Conservation (phyloP, 1,140 invertebrate species). For the Littorina saxatilis region DNA sequence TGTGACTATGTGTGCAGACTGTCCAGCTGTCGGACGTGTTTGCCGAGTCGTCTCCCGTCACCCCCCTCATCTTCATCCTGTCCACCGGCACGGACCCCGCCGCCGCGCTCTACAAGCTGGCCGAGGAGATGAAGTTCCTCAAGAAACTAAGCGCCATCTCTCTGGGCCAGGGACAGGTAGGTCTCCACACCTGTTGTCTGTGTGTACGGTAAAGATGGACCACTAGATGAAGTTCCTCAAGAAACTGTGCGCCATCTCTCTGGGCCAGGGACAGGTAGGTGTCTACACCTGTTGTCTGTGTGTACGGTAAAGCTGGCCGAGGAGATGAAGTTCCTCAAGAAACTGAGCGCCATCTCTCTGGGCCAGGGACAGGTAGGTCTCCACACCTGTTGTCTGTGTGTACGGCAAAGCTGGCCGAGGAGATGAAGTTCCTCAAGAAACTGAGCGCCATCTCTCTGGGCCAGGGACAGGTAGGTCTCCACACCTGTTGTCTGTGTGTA, state of each 20-base stretch:
- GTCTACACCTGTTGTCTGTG: not conserved
- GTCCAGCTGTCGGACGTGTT: conserved; percentile 73
- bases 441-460: conserved; percentile 75
- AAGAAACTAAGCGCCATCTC: conserved; percentile 76
- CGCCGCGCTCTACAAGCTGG: conserved; percentile 76
- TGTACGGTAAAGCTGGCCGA: conserved; percentile 70
- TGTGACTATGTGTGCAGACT: conserved; percentile 54
- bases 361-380: conserved; percentile 75
- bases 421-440: conserved; percentile 76
- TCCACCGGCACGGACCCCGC: conserved; percentile 76
- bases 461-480: conserved; percentile 73
- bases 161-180: conserved; percentile 76
- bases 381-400: not conserved
- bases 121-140: conserved; percentile 76
- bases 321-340: conserved; percentile 76
- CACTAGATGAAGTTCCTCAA: conserved; percentile 76
- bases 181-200: not conserved
- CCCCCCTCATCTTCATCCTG: conserved; percentile 76
- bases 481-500: not conserved
- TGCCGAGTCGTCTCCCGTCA: conserved; percentile 75
- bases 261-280: conserved; percentile 76
- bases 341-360: conserved; percentile 74
- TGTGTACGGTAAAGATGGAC: conserved; percentile 53
- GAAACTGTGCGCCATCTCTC: conserved; percentile 74
- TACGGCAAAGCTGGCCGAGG: conserved; percentile 77